Evolutionary conservation across 2,113 vertebrate genomes (phyloP), one percentile per base, ranked within the genome.

Genomic region (Syngnathus scovelli): DNA sequence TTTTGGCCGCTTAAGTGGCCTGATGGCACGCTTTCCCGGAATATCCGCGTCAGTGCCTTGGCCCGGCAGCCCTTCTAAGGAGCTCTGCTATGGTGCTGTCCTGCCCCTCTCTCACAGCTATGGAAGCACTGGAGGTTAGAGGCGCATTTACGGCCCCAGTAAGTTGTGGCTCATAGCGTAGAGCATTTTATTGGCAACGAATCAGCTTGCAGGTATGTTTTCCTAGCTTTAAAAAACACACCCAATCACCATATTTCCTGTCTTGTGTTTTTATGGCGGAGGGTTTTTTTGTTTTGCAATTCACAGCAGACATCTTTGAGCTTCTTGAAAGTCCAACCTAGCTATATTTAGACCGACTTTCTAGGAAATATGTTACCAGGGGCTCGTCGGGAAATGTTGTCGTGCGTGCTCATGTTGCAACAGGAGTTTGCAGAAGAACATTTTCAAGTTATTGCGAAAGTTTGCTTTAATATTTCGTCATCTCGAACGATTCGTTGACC

Each of bases 21-120:
- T 84, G 88, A 90, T 93, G 93, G 93, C 92, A 93, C 85, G 74
- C 76, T 93, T 94, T 93, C 92, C 92, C 84, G 91, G 92, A 94
- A 94, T 94, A 92, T 91, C 87, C 88, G 89, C 67, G 75, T 85
- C 86, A n/a, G 77, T 76, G 74, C 75, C 83, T 83, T 84, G 90
- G 89, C 86, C 87, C 90, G 69, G 84, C 90, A 84, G 89, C 85
- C 90, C 84, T 83, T 87, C 86, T 88, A 80, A 84, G 82, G 88
- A 89, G 88, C 86, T 85, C 77, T 68, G 78, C 77, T 84, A 84
- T 91, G 86, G 83, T 46, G 82, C 78, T 83, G 41, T 80, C 89
- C 83, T 86, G 80, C 83, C 83, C 84, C 78, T 86, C 85, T 83
- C 66, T 80, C 66, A 71, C 81, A 74, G 80, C 81, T 80, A 84